Conservation (phyloP, 2,797 vertebrate species). For the Clarias pachynema region DNA sequence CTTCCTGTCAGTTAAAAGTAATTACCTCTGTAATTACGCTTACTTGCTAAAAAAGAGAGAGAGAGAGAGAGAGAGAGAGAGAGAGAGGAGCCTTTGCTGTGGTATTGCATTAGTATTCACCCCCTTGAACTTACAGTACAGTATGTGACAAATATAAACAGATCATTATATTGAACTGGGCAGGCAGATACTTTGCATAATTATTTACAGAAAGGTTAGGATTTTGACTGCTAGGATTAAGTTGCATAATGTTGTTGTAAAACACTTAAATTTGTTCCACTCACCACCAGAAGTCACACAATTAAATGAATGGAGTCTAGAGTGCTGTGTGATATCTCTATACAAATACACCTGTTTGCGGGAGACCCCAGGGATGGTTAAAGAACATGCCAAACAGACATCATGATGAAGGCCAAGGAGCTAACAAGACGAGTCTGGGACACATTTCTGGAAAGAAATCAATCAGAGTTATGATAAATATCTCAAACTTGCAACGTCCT, state of each 20-base stretch:
- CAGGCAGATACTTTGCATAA: not conserved
- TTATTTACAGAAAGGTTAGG: no score
- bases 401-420: not conserved
- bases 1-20: constrained; percentile 42
- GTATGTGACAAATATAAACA: not conserved
- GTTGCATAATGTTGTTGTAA: not conserved
- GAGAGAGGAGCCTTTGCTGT: not conserved
- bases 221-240: not conserved
- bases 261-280: not conserved
- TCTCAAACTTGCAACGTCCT: not conserved
- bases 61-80: not conserved
- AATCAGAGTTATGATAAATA: not conserved
- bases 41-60: not conserved
- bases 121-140: not conserved
- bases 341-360: not conserved
- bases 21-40: constrained; percentile 41
- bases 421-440: not conserved
- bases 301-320: not conserved
- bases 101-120: not conserved
- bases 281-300: not conserved
- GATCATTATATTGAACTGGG: not conserved
- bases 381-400: no score
- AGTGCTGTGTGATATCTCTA: not conserved
- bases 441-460: not conserved
- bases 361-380: not conserved